phyloP scores from a whole-genome alignment of 1,140 invertebrate species.

The Pteromalus puparum region DNA sequence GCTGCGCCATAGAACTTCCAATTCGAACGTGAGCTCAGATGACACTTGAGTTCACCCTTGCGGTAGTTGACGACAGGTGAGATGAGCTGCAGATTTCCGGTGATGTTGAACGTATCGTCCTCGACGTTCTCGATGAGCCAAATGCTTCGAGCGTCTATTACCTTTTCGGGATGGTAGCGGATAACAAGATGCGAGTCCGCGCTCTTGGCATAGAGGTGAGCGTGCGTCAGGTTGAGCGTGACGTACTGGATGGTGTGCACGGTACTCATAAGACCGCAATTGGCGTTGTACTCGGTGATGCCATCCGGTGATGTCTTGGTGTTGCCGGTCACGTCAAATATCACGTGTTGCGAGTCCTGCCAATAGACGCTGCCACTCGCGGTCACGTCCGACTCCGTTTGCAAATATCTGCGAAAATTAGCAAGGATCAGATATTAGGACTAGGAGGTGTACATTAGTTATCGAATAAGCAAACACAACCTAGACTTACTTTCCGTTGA shows the following conservation, averaged over 20 bases:
- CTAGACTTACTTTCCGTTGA: conserved; percentile 78
- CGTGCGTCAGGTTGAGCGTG: conserved; percentile 76
- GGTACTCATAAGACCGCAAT: conserved; percentile 77
- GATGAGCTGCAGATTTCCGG: conserved; percentile 76
- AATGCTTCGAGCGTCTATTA: conserved; percentile 76
- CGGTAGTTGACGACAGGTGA: conserved; percentile 80
- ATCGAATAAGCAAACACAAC: background rate
- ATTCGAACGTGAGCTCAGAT: conserved; percentile 78
- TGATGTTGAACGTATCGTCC: conserved; percentile 73
- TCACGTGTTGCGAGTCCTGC: conserved; percentile 77
- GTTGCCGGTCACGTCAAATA: conserved; percentile 75
- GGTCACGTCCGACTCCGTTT: conserved; percentile 65
- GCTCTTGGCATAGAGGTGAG: conserved; percentile 69
- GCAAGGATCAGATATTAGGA: conserved; percentile 38
- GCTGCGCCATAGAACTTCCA: conserved; percentile 80
- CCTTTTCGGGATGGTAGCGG: conserved; percentile 75
- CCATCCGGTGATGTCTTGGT: conserved; percentile 63
- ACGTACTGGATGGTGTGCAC: conserved; percentile 77
- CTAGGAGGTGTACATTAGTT: conserved; percentile 5
- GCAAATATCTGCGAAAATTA: conserved; percentile 62
- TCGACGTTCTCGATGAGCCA: conserved; percentile 75
- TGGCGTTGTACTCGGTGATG: conserved; percentile 72
- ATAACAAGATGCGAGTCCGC: conserved; percentile 76
- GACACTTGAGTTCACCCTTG: conserved; percentile 80
- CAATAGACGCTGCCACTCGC: conserved; percentile 74